These are phyloP conservation scores for Pollenia angustigena DNA, from an alignment of 2,888 invertebrate species.

Conservation along the genomic window DNA sequence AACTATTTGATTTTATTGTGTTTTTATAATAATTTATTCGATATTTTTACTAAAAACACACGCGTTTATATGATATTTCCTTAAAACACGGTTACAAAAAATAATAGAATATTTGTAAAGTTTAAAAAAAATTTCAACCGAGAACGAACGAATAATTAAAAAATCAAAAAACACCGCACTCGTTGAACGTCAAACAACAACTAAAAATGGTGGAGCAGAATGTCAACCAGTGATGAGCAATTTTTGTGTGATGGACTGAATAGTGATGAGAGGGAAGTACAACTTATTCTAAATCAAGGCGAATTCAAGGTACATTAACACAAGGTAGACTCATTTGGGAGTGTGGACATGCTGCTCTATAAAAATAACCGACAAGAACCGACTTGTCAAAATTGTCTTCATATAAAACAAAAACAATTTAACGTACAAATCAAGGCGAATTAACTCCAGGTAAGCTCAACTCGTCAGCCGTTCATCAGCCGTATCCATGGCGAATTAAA, in stretches of 20 bases:
- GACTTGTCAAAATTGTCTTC: no score
- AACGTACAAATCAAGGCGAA: no score
- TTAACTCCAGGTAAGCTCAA: no score
- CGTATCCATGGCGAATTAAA: no score
- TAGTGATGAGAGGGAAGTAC: slow-evolving; percentile 26
- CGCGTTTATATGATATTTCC: slow-evolving; percentile 32
- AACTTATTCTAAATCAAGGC: no score
- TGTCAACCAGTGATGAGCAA: slow-evolving; percentile 33
- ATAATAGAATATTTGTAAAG: slow-evolving; percentile 54
- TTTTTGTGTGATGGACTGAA: neutral
- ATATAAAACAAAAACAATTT: no score
- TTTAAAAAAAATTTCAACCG: slow-evolving; percentile 70
- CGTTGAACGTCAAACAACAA: slow-evolving; percentile 71
- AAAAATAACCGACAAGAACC: no score
- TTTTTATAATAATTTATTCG: neutral
- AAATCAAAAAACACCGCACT: slow-evolving; percentile 69
- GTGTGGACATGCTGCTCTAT: no score
- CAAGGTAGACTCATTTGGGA: no score
- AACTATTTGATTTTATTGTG: slow-evolving; percentile 34
- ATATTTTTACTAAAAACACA: slow-evolving; percentile 25
- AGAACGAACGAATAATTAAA: slow-evolving; percentile 75
- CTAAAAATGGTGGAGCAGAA: slow-evolving; percentile 65
- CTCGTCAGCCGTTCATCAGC: no score
- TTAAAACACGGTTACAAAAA: slow-evolving; percentile 48
- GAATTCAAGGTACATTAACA: no score